Base-by-base conservation (phyloP, 1,140 invertebrate species). In the Formica selysi region DNA sequence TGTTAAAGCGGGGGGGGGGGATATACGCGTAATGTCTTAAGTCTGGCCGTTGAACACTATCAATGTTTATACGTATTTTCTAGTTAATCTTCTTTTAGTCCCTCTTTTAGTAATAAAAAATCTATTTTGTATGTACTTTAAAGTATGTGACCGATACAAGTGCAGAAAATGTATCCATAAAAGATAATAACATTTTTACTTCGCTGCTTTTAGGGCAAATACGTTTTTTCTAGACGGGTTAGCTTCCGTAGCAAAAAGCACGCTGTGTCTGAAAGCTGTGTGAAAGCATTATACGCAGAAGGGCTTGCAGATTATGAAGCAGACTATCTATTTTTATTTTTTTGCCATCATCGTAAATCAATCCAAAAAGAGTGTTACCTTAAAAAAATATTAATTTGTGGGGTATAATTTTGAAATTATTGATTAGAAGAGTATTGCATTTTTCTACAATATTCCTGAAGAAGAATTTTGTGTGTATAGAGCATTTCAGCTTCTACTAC, bases 161-260 rank as follows among this genome's bases (percentile, higher is more conserved):
- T 74, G 38, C 68, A 61, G 79, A 74, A 83, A 83, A 74, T 83
- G 68, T 83, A 74, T 67, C 54, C 68, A 83, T 83, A 74, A 83
- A 61, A 62, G 79, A 83, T 83, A 83, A 83, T 73, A 13, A 83
- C 68, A 74, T 83, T 83, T 51, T 83, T 73, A 83, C 79, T 73
- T 44, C 54, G 79, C 54, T 83, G 79, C 79, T 83, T 83, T 83
- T 83, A 83, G 54, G 68, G 79, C 68, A 83, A 83, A 83, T 74
- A 61, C 79, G 79, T 83, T 83, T 83, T 83, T 61, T 74, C 68
- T 83, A 73, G 79, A 83, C 19, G 68, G 38, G 36, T 81, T 71
- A 54, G 68, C 79, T 71, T 41, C 26, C 67, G 38, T 29, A 73
- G 79, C 29, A 83, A 73, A 83, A 74, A 83, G 57, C 38, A 29